phyloP scores from a whole-genome alignment of 2,797 vertebrate genomes.

The Enteromius radiatus region DNA sequence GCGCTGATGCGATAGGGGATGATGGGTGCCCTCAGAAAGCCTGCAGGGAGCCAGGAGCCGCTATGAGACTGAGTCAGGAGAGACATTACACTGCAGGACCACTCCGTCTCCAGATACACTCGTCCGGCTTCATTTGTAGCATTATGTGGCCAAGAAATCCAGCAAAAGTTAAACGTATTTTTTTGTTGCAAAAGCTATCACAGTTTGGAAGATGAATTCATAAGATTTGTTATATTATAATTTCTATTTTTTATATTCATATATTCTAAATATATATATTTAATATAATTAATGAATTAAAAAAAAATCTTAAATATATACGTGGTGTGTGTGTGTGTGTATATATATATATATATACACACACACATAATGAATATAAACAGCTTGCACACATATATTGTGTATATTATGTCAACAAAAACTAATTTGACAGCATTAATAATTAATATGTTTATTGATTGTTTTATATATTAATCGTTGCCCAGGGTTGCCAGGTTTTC shows the following conservation, averaged over 20 bases:
- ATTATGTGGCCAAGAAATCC: neutral
- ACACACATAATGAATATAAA: no score
- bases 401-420: no score
- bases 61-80: constrained; percentile 7
- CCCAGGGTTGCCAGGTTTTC: no score
- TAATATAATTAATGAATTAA: no score
- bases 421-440: no score
- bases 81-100: constrained; percentile 8
- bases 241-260: neutral
- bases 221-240: neutral
- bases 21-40: constrained; percentile 37
- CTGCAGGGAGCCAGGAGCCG: constrained; percentile 7
- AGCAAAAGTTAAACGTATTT: neutral
- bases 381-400: no score
- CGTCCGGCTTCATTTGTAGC: neutral
- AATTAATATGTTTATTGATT: no score
- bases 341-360: no score
- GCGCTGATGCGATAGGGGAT: constrained; percentile 49
- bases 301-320: no score
- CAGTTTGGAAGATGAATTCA: neutral
- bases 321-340: no score
- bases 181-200: neutral
- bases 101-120: neutral
- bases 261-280: no score
- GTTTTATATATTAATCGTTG: no score